phyloP scores from a whole-genome alignment of 2,113 vertebrate genomes.

The Mesoclemmys tuberculata region DNA sequence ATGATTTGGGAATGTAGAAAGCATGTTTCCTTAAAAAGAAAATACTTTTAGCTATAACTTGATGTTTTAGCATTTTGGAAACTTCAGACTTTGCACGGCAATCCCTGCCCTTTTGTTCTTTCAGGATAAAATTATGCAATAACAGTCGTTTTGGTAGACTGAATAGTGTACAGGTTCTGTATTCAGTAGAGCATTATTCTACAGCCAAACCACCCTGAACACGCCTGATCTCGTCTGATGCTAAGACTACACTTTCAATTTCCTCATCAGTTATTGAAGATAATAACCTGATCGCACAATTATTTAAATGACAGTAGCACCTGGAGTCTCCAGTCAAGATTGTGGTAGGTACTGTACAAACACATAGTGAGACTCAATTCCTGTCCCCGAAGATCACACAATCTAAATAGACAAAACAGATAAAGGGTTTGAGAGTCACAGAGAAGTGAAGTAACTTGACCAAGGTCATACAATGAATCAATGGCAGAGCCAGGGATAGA shows the following conservation, averaged over 20 bases:
- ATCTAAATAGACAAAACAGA: accelerated
- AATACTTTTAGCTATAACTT: background rate
- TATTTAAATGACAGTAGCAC: background rate
- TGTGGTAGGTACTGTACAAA: background rate
- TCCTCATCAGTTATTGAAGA: background rate
- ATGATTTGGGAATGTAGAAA: background rate
- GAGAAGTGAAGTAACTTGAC: background rate
- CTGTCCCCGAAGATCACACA: accelerated
- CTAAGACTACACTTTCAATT: background rate
- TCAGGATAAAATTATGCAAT: background rate
- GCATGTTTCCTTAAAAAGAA: background rate
- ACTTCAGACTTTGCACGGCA: background rate
- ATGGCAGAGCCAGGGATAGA: background rate
- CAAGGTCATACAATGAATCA: accelerated
- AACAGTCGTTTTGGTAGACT: accelerated
- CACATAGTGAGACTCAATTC: background rate
- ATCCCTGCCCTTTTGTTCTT: accelerated
- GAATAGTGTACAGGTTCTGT: background rate
- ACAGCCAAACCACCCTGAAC: too few species aligned
- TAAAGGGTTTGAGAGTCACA: accelerated
- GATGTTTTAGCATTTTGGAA: background rate
- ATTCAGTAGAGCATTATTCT: background rate
- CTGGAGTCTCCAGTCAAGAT: background rate
- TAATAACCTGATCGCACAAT: background rate
- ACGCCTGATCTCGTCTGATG: too few species aligned